Evolutionary conservation across 1,140 invertebrate genomes (phyloP), one percentile per base, ranked within the genome.

Genomic region (Mercenaria mercenaria): DNA sequence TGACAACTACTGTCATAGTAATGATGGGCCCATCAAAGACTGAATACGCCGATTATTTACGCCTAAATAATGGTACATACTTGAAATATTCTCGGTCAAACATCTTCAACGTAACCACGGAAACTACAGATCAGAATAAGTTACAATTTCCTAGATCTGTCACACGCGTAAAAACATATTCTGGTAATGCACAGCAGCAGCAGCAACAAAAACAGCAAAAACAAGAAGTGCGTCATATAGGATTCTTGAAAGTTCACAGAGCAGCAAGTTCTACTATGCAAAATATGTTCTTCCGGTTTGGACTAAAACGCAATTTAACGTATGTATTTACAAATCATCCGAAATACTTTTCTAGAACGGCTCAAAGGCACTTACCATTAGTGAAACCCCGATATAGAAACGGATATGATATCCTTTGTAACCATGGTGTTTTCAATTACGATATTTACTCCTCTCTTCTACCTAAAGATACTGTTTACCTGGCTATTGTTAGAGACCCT

Each of bases 201-300:
- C 43, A 47, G 15, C 43, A 47, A 47, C 43, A 47, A 47, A 15
- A 47, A 47, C 43, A 47, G 15, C 10, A 52, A 32, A n/a, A 59
- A 29, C 3, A 3, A 37, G 86, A 88, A 52, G 86, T 88, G 11
- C 86, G 76, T n/a, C 86, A 88, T 88, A 88, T 88, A 43, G 86
- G 74, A 41, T 88, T 88, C 41, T 37, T 88, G 18, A 88, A 88
- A 67, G 86, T 88, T 50, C 86, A 88, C 59, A 88, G 80, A 80
- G 74, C 86, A 11, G 86, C 74, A 32, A 88, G 86, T 47, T 64
- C 72, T 15, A 88, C 86, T 20, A 67, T 80, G 39, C 86, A 88
- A 26, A 88, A 88, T 47, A 79, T 88, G 34, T 88, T 88, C 39
- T 80, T 80, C 41, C 50, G 86, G 43, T 88, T 88, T 80, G 86